Base-by-base conservation (phyloP, 2,888 invertebrate genomes). In the Maniola hyperantus region DNA sequence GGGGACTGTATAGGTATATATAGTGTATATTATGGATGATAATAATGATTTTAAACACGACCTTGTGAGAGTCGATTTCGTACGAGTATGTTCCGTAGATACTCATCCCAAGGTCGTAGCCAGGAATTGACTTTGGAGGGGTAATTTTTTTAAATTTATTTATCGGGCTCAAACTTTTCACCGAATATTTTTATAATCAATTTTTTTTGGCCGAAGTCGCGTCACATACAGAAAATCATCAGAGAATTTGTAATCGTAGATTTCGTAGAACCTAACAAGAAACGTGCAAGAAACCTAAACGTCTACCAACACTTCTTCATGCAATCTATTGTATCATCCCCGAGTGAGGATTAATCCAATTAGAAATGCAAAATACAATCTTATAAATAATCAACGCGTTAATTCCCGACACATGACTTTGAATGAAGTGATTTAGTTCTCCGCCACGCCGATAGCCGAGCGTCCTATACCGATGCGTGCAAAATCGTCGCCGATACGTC, bases 351-450 rank as follows among this genome's bases (percentile, higher is more conserved):
- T 57, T 55, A 54, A 48, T 64, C 50, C 26, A 64, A 53, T 62
- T 53, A 64, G 15, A 33, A 62, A 62, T 62, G 58, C 46, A 34
- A 39, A 36, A 65, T 61, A 36, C 53, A 8, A 65, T 59, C 64
- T 66, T 59, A 67, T 71, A 55, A 65, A 71, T 66, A 71, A 65
- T 51, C 64, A 71, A 59, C 54, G 55, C 20, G 42, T 65, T 69
- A 73, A 71, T 69, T 70, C 68, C 61, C 54, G 65, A 46, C 64
- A 64, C 60, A 69, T 61, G 39, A 57, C 51, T 65, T 71, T 72
- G 71, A 76, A 76, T 76, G 73, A 76, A 77, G 74, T 73, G 73
- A 77, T 77, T 74, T 73, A 69, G 71, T 58, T n/a, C 61, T 62
- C 62, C 69, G 65, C 68, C 66, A 66, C 67, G 71, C 72, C 65